A percentile compares a stretch with the other conserved stretches of the same genome.
Evolutionary conservation across 2,888 invertebrate species (phyloP).

Genomic region (Anorthoa munda): DNA sequence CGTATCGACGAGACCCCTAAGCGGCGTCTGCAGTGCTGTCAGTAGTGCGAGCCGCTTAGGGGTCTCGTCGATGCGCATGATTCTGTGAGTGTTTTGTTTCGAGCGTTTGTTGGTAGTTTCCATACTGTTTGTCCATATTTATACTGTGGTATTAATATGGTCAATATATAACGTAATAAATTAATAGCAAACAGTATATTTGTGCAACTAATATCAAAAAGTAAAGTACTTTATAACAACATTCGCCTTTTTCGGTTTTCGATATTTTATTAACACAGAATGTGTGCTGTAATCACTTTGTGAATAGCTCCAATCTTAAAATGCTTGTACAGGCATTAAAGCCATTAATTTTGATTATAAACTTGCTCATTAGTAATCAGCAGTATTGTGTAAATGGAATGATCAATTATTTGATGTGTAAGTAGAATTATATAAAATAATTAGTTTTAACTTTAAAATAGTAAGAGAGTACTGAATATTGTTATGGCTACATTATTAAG

Average conservation of each 20-base stretch:
- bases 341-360: constrained; percentile 54
- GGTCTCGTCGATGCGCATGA: too few species aligned
- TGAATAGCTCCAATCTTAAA: constrained; percentile 49
- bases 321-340: constrained; percentile 49
- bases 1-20: too few species aligned
- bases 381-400: constrained; percentile 85
- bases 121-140: too few species aligned
- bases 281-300: constrained; percentile 53
- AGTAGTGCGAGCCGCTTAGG: too few species aligned
- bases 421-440: constrained; percentile 75
- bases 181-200: constrained; percentile 1
- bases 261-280: constrained; percentile 16
- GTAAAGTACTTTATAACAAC: constrained; percentile 19
- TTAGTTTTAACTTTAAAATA: constrained; percentile 70
- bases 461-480: constrained; percentile 89
- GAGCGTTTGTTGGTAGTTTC: too few species aligned
- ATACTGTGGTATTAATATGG: background rate
- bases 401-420: constrained; percentile 81
- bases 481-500: constrained; percentile 80
- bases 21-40: too few species aligned
- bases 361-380: constrained; percentile 82
- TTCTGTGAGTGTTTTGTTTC: too few species aligned
- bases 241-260: constrained; percentile 11
- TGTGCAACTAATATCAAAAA: background rate
- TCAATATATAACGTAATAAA: constrained; percentile 21